Evolutionary conservation across 2,797 vertebrate species (phyloP).

Genomic region (Melanotaenia nigrans): DNA sequence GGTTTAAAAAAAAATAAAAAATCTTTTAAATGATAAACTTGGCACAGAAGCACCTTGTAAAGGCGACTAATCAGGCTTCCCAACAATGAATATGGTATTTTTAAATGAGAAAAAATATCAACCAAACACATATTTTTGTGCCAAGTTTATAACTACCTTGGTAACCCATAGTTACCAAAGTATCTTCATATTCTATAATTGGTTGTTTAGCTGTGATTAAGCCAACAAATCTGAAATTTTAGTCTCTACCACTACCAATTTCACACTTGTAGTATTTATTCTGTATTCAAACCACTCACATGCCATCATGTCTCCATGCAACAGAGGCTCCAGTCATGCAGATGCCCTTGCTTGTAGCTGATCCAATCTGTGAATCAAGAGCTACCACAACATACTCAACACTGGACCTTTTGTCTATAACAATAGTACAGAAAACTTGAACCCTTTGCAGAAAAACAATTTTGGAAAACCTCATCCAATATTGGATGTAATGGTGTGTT

Average conservation of each 20-base stretch:
- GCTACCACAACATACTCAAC: conserved; percentile 57
- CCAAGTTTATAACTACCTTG: neutral
- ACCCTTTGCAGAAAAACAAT: conserved; percentile 37
- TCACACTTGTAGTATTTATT: conserved; percentile 18
- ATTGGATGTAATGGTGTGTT: conserved; percentile 55
- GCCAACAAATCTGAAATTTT: conserved; percentile 10
- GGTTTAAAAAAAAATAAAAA: no score
- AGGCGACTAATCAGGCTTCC: neutral
- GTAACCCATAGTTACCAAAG: conserved; percentile 27
- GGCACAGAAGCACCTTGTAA: neutral
- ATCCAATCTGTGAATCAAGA: conserved; percentile 48
- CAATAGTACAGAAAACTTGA: conserved; percentile 47
- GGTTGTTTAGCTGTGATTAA: neutral
- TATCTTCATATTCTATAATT: neutral
- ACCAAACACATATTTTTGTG: no score
- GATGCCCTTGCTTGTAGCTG: conserved; percentile 49
- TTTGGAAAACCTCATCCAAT: conserved; percentile 51
- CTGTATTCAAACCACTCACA: conserved; percentile 41
- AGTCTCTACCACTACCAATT: conserved; percentile 33
- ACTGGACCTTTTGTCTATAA: conserved; percentile 58
- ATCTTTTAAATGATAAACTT: no score
- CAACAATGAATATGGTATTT: neutral
- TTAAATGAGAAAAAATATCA: neutral
- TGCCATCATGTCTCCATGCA: conserved; percentile 34
- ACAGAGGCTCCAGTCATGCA: conserved; percentile 44